These are phyloP conservation scores for Drosophila anomalata DNA, from an alignment of 2,888 invertebrate genomes.

Conservation along the genomic window DNA sequence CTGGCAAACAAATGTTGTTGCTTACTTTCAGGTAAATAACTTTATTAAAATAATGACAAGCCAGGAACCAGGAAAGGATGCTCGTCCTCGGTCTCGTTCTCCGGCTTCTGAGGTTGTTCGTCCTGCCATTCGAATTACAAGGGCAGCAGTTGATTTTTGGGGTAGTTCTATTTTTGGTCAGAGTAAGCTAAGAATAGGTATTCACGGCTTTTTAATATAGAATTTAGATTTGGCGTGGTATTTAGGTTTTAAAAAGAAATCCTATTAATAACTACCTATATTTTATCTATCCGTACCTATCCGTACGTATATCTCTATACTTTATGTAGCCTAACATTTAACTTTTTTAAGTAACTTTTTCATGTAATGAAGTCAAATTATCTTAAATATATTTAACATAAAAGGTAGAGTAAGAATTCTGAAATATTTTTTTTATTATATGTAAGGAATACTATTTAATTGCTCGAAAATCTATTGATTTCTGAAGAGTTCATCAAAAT, in stretches of 20 bases:
- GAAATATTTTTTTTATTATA: too few relatives aligned
- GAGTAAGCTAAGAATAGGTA: not conserved
- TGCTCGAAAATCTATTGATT: not conserved
- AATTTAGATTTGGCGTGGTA: not conserved
- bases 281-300: too few relatives aligned
- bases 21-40: slow-evolving; percentile 79
- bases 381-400: too few relatives aligned
- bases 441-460: too few relatives aligned
- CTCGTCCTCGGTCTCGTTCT: slow-evolving; percentile 15
- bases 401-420: too few relatives aligned
- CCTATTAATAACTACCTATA: too few relatives aligned
- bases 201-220: not conserved
- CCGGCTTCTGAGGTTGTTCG: slow-evolving; percentile 13
- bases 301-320: too few relatives aligned
- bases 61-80: slow-evolving; percentile 41
- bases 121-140: slow-evolving; percentile 14
- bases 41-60: slow-evolving; percentile 79
- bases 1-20: slow-evolving; percentile 76
- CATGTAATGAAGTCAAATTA: too few relatives aligned
- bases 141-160: not conserved
- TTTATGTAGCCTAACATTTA: too few relatives aligned
- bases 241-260: not conserved
- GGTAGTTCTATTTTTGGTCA: not conserved
- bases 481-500: not conserved
- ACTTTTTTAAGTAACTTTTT: too few relatives aligned